Evolutionary conservation across 2,113 vertebrate species (phyloP).

Genomic region (Tychaedon coryphoeus): DNA sequence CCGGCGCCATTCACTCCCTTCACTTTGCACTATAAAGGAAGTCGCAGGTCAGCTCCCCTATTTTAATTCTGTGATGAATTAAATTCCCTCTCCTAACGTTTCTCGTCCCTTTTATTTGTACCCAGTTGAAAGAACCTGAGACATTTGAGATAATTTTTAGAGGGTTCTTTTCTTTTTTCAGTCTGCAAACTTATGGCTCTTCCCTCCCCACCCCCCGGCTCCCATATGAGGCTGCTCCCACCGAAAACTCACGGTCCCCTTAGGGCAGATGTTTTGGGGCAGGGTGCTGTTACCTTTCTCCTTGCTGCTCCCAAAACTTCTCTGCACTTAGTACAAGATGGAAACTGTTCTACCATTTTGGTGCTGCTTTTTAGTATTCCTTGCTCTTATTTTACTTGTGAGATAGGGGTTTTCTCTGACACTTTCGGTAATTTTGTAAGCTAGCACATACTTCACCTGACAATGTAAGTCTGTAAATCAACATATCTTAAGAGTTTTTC

Average conservation of each 20-base stretch:
- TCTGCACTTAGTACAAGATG: not conserved
- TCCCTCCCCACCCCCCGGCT: not conserved
- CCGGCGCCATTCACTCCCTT: slow-evolving; percentile 82
- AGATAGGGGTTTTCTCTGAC: not conserved
- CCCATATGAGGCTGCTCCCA: not conserved
- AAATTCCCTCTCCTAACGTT: slow-evolving; percentile 53
- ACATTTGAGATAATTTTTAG: not conserved
- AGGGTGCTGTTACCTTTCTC: not conserved
- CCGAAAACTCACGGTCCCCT: not conserved
- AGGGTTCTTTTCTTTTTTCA: not conserved
- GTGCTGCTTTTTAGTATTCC: not conserved
- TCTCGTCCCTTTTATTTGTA: slow-evolving; percentile 29
- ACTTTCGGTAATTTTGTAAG: not conserved
- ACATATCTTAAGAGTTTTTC: not conserved
- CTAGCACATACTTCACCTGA: not conserved
- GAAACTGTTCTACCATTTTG: not conserved
- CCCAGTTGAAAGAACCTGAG: slow-evolving; percentile 19
- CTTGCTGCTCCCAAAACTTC: not conserved
- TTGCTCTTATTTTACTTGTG: not conserved
- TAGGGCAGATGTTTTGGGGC: not conserved
- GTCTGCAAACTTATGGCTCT: not conserved
- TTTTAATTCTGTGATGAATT: slow-evolving; percentile 67
- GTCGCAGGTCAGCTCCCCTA: slow-evolving; percentile 74
- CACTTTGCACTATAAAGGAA: slow-evolving; percentile 83
- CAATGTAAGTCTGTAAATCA: not conserved